Percentiles rank a stretch among this genome's conserved stretches.
These are phyloP conservation scores for Lerista edwardsae DNA, from an alignment of 2,797 vertebrate species.

Conservation along the genomic window DNA sequence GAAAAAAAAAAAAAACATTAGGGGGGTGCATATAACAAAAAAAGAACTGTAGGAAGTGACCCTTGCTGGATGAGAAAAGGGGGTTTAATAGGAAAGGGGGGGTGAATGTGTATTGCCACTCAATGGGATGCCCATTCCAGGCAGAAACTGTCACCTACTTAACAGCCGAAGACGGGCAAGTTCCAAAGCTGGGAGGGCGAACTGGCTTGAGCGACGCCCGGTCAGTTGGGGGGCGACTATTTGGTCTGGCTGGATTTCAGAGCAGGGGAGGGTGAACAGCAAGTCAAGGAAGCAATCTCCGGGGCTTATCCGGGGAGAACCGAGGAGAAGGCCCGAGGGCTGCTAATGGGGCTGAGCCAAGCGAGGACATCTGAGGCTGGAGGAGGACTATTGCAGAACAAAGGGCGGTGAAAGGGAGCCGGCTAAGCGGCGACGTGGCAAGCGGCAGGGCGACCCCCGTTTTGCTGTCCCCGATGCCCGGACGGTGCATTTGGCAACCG, in stretches of 20 bases:
- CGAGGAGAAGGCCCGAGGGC: too few relatives aligned
- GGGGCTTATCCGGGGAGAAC: background rate
- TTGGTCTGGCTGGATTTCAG: background rate
- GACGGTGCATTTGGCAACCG: too few relatives aligned
- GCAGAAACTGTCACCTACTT: background rate
- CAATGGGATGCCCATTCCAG: background rate
- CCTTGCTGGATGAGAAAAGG: background rate
- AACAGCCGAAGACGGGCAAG: background rate
- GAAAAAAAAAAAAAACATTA: too few relatives aligned
- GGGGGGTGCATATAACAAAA: background rate
- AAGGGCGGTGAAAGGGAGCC: too few relatives aligned
- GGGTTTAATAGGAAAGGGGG: background rate
- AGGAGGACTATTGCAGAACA: background rate
- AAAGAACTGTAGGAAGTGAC: background rate
- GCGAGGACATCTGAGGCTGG: too few relatives aligned
- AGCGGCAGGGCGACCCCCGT: background rate
- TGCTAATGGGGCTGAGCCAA: too few relatives aligned
- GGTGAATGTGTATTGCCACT: background rate
- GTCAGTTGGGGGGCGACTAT: too few relatives aligned
- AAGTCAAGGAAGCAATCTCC: background rate
- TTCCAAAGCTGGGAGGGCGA: too few relatives aligned
- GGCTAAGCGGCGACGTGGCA: too few relatives aligned
- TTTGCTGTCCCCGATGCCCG: background rate
- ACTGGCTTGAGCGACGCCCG: background rate
- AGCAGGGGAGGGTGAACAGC: background rate